Base-by-base conservation (phyloP, 2,797 vertebrate genomes). In the Poeciliopsis paucimaculata region DNA sequence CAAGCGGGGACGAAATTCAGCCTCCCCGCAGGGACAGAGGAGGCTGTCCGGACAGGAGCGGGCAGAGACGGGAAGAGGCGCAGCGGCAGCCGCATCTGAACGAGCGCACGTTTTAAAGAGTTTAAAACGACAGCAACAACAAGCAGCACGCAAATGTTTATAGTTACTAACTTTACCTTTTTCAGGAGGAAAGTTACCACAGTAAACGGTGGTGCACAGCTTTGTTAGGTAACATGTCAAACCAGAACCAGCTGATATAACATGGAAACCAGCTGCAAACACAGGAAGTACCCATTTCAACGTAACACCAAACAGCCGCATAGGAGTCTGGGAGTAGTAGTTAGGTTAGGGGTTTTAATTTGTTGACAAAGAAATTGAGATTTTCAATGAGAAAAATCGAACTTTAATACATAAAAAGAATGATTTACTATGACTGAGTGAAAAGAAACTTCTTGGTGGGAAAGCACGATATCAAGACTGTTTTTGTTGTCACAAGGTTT, bases 1-100 rank as follows among this genome's bases (percentile, higher is more conserved):
- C 97, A 97, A 49, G 94, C 83, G 1, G 98, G 98, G 78, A 99
- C 98, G 0, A 97, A 99, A 46, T 70, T 76, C 75, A 76, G n/a
- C 47, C 77, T 39, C 0, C 87, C 78, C 1, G 84, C 90, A 26
- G 88, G 84, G 11, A 80, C 81, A 0, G 94, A 88, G 10, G 88
- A 91, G 0, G 86, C 36, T 68, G 71, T 75, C 60, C 89, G 85
- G 0, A 77, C 77, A 28, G 87, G 55, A 31, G 81, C 18, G 23
- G 89, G 20, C 70, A 82, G 49, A 0, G 80, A 73, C 4, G 82
- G 23, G n/a, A 89, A 28, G 72, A 82, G 53, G 82, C 79, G 82
- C 89, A 88, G 86, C 2, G 87, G 89, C 2, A 90, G n/a, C 47
- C 84, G 89, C 95, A 96, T 95, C 95, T 96, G n/a, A 6, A 84